phyloP scores from a whole-genome alignment of 2,113 vertebrate genomes.

The Phrynocephalus versicolor region DNA sequence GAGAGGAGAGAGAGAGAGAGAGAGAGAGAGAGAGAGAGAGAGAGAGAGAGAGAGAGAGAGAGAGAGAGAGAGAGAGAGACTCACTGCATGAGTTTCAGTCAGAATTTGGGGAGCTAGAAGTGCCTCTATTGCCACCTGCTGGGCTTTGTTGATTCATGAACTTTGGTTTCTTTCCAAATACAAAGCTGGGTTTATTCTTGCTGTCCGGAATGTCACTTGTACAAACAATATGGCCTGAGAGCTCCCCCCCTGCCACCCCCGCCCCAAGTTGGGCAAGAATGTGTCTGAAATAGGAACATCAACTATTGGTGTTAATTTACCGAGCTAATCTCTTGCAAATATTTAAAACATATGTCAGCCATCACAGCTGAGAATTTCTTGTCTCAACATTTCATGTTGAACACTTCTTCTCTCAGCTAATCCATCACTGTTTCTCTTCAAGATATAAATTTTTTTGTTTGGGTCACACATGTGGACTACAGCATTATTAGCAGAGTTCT shows the following conservation, averaged over 20 bases:
- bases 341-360: slow-evolving; percentile 37
- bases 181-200: background rate
- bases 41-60: background rate
- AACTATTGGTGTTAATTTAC: slow-evolving; percentile 39
- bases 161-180: background rate
- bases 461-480: slow-evolving; percentile 27
- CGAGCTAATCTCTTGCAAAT: background rate
- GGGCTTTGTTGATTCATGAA: slow-evolving; percentile 14
- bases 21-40: background rate
- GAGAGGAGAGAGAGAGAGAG: too few species aligned
- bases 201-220: background rate
- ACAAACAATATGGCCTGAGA: background rate
- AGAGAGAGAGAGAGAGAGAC: background rate
- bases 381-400: slow-evolving; percentile 28
- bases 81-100: slow-evolving; percentile 14
- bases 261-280: slow-evolving; percentile 15
- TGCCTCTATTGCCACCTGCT: slow-evolving; percentile 76
- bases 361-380: slow-evolving; percentile 38
- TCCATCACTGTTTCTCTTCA: slow-evolving; percentile 43
- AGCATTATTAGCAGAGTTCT: slow-evolving; percentile 28
- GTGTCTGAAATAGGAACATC: slow-evolving; percentile 33
- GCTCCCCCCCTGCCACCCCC: background rate
- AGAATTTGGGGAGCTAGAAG: slow-evolving; percentile 50
- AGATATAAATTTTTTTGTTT: slow-evolving; percentile 51
- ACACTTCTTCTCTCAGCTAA: slow-evolving; percentile 13